phyloP scores from a whole-genome alignment of 1,140 invertebrate genomes.

The Heliothis virescens region DNA sequence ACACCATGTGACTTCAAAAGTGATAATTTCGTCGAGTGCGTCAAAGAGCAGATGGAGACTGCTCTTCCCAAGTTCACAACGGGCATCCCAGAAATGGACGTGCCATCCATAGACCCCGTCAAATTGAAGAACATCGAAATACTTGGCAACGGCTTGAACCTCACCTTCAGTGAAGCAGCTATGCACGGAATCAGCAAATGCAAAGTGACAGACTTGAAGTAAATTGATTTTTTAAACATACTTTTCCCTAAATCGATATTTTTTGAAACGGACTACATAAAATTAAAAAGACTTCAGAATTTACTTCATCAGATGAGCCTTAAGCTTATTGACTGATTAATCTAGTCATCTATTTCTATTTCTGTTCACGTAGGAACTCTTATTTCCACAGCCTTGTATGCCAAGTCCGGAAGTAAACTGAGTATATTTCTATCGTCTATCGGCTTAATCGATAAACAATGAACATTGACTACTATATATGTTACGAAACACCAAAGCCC shows the following conservation, averaged over 20 bases:
- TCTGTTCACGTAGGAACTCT: not conserved
- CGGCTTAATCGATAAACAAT: slow-evolving; percentile 27
- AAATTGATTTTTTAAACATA: slow-evolving; percentile 50
- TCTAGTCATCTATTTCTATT: not conserved
- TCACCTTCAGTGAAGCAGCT: slow-evolving; percentile 69
- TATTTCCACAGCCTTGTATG: slow-evolving; percentile 12
- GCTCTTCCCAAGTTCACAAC: slow-evolving; percentile 80
- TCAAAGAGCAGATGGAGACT: slow-evolving; percentile 77
- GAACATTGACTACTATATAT: slow-evolving; percentile 4
- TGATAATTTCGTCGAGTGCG: slow-evolving; percentile 78
- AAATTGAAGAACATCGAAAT: slow-evolving; percentile 76
- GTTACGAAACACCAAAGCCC: not conserved
- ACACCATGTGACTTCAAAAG: slow-evolving; percentile 79
- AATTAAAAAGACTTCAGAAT: too few species aligned
- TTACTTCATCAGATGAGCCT: too few species aligned
- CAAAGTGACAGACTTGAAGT: slow-evolving; percentile 71
- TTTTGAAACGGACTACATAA: too few species aligned
- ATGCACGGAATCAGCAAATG: slow-evolving; percentile 71
- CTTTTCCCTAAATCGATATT: too few species aligned
- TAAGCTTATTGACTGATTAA: not conserved
- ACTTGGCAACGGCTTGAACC: slow-evolving; percentile 71
- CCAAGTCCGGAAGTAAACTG: not conserved
- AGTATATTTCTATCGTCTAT: not conserved
- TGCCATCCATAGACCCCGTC: slow-evolving; percentile 81
- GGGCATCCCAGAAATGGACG: slow-evolving; percentile 80